Evolutionary conservation across 2,888 invertebrate species (phyloP), one percentile per base, ranked within the genome.

Genomic region (Acrobasis consociella): DNA sequence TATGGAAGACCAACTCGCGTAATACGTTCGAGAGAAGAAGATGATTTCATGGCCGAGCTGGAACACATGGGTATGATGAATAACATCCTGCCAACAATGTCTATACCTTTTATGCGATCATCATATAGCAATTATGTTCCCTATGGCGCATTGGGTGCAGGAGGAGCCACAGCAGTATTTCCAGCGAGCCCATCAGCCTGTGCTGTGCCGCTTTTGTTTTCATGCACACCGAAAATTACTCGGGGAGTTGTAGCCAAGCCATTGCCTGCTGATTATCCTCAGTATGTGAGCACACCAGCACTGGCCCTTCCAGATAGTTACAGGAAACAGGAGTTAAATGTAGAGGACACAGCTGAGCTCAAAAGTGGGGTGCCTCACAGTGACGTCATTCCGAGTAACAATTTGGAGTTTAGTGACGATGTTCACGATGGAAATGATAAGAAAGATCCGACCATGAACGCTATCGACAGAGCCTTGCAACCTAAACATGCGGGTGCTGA

Each of bases 81-180:
- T 22, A 91, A 91, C 64, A 78, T 89, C 50, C 65, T 91, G 58
- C 91, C 91, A 5, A 88, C 85, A 2, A 91, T 91, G 89, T 72
- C 82, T 8, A 72, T 82, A 2, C 83, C 86, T 2, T 82, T 76
- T 64, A 66, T 76, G 9, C 80, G 85, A 17, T 72, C 67, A 7
- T 59, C 64, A 58, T 64, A 62, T 22, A 52, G 15, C 5, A 67
- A 69, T 55, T 65, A 65, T 52, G 59, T 9, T n/a, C 53, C 66
- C 13, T 42, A 49, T 22, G 15, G 13, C 16, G 15, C 37, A 58
- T 31, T 55, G 49, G 5, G 63, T 42, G 9, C 51, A 17, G 15
- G 64, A 69, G 15, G 38, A 67, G 15, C 46, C 13, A 60, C 68
- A 13, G 81, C 80, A 16, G 42, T 74, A 9, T 82, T 69, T 62